Evolutionary conservation across 2,797 vertebrate genomes (phyloP), one percentile per base, ranked within the genome.

Genomic region (Notamacropus eugenii): DNA sequence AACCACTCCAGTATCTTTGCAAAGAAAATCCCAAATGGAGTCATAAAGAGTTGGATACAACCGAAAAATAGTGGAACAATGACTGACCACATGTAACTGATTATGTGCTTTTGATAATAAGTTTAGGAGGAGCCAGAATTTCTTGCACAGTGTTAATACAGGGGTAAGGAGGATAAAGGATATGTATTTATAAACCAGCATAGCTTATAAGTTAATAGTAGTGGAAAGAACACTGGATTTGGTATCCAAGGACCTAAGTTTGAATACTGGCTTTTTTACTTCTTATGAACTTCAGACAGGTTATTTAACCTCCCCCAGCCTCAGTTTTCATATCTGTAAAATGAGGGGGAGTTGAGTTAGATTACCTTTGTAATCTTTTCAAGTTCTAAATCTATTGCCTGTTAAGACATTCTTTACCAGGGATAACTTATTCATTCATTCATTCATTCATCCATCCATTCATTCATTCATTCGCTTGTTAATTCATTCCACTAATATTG

Each of bases 311-410:
- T 14, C 27, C 34, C 1, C 91, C 55, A 74, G n/a, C 92, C 46
- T 90, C 19, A 93, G 22, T 29, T 19, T 54, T 12, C 82, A 96
- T 12, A 74, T 58, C 58, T 93, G 3, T 52, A 93, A 96, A 93
- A 54, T 56, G 2, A 29, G 8, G 46, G 22, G n/a, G n/a, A 40
- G 16, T 74, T 40, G n/a, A 8, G 14, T 16, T 40, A 40, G 13
- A 74, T 74, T 74, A 67, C 62, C 67, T 74, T 6, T 40, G 67
- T 40, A 40, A 40, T 40, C 5, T 40, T 74, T 74, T 74, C 67
- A 74, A 40, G n/a, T 2, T 40, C 67, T 40, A 74, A 74, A 74
- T 74, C 28, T 74, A 9, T 74, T 74, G 16, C 67, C 40, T 74
- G n/a, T n/a, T 74, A 22, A 74, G n/a, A 40, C 12, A 74, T 22